phyloP scores from a whole-genome alignment of 1,140 invertebrate species.

The Drosophila pallidifrons region DNA sequence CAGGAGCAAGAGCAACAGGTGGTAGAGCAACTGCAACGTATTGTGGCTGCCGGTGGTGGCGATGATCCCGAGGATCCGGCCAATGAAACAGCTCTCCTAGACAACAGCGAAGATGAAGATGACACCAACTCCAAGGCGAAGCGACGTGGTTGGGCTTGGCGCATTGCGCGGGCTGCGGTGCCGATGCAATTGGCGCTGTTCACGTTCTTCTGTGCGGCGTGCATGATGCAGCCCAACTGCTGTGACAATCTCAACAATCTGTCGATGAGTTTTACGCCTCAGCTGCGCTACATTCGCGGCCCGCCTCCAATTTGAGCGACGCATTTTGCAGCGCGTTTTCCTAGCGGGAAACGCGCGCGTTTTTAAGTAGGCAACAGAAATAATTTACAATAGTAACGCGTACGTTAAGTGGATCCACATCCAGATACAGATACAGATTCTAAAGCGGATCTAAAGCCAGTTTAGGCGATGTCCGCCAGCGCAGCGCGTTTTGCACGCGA shows the following conservation, averaged over 20 bases:
- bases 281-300: conserved; percentile 93
- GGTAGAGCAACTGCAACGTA: conserved; percentile 40
- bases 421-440: conserved; percentile 4
- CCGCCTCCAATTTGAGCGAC: conserved; percentile 92
- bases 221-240: conserved; percentile 92
- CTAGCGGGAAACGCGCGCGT: neutral
- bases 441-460: conserved; percentile 27
- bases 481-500: conserved; percentile 35
- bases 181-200: conserved; percentile 94
- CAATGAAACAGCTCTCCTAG: conserved; percentile 53
- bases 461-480: conserved; percentile 4
- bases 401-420: conserved; percentile 30
- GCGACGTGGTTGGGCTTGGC: conserved; percentile 89
- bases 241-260: conserved; percentile 94
- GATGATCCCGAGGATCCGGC: conserved; percentile 75
- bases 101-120: conserved; percentile 57
- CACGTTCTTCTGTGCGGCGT: conserved; percentile 92
- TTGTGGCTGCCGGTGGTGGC: conserved; percentile 48
- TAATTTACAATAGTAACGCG: conserved; percentile 24
- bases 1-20: conserved; percentile 43
- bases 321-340: neutral
- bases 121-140: conserved; percentile 82
- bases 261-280: conserved; percentile 92
- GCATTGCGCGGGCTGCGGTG: conserved; percentile 90
- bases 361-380: conserved; percentile 39